Evolutionary conservation across 2,888 invertebrate genomes (phyloP).

Genomic region (Drosophila monieri): DNA sequence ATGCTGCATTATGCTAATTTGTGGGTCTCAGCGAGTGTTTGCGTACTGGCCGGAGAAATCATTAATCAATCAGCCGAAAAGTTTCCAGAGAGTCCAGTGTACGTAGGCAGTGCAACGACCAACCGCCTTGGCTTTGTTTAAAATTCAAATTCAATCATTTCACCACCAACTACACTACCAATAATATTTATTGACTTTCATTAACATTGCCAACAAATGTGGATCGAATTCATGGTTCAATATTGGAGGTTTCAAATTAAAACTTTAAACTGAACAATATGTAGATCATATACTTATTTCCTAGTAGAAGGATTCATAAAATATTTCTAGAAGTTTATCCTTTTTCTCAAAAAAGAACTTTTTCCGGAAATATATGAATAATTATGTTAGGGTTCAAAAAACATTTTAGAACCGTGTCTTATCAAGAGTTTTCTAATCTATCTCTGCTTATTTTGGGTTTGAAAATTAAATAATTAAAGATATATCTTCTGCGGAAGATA

Average conservation of each 20-base stretch:
- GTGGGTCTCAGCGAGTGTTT: conserved; percentile 28
- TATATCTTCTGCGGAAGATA: not conserved
- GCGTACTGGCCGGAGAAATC: conserved; percentile 58
- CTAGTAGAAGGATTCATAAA: no score
- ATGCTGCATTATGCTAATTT: conserved; percentile 71
- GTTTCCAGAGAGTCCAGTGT: conserved; percentile 9
- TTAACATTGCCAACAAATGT: not conserved
- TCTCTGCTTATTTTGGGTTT: not conserved
- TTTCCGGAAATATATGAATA: no score
- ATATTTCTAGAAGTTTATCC: no score
- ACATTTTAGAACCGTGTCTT: no score
- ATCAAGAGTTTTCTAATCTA: not conserved
- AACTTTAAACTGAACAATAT: no score
- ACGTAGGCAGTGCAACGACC: conserved; percentile 67
- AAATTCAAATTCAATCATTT: conserved; percentile 34
- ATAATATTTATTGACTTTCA: not conserved
- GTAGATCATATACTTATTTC: no score
- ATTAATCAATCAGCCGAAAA: conserved; percentile 71
- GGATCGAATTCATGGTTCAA: no score
- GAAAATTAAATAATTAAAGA: not conserved
- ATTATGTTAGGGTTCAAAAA: no score
- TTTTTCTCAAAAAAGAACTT: no score
- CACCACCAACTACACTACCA: conserved; percentile 38
- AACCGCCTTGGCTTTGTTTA: conserved; percentile 44
- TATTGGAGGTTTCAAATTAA: not conserved